These are phyloP conservation scores for Glyptemys insculpta DNA, from an alignment of 2,797 vertebrate species.

Conservation along the genomic window DNA sequence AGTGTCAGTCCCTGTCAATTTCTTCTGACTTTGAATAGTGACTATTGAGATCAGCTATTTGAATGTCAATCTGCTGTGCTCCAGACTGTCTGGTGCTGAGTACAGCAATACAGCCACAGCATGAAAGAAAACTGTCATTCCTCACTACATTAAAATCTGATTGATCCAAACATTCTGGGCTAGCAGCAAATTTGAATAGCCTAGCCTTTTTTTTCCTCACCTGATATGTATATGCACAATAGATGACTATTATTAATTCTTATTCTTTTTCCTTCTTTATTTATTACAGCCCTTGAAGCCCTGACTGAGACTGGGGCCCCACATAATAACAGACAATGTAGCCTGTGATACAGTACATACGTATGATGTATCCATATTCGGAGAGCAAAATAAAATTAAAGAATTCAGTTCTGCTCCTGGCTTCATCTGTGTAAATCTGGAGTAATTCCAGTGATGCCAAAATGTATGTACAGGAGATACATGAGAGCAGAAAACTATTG, in stretches of 20 bases:
- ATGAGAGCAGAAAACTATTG: fast-evolving
- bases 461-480: not conserved
- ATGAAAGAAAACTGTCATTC: conserved; percentile 58
- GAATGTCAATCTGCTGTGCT: conserved; percentile 46
- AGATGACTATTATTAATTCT: not conserved
- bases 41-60: conserved; percentile 27
- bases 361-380: not conserved
- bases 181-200: not conserved
- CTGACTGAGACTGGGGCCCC: not conserved
- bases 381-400: not conserved
- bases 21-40: conserved; percentile 29
- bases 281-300: not conserved
- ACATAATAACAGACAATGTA: not conserved
- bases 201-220: not conserved
- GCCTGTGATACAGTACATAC: not conserved
- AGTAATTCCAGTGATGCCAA: not conserved
- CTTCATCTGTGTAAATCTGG: not conserved
- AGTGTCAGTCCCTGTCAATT: not conserved
- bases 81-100: conserved; percentile 48
- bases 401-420: not conserved
- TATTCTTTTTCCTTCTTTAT: not conserved
- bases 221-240: not conserved
- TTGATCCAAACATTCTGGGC: not conserved
- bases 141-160: conserved; percentile 50
- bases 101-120: conserved; percentile 33